Base-by-base conservation (phyloP, 2,113 vertebrate species). In the Pollimyrus isidori region DNA sequence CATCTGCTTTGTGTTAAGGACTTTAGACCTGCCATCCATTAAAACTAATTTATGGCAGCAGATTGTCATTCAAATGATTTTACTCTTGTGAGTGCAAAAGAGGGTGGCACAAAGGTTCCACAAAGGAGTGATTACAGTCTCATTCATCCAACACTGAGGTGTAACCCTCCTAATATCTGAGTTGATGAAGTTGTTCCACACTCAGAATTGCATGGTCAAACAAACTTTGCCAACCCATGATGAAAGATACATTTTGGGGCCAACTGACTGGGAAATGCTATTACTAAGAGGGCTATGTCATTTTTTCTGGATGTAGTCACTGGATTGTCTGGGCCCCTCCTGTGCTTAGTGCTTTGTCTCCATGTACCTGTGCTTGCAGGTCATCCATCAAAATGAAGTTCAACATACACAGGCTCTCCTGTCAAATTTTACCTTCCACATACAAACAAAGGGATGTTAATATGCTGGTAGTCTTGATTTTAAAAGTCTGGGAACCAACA, bases 1-100 rank as follows among this genome's bases (percentile, higher is more conserved):
- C 89, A 89, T 53, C 58, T 89, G 89, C 35, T 87, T 89, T 89
- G 62, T 53, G 89, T 89, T 89, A 87, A 46, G 85, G 13, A 53
- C 6, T 49, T 3, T 0, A 65, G 45, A n/a, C 62, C 62, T 13
- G 42, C 30, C 7, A 62, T 3, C 50, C 48, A 30, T 45, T 73
- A 10, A 6, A 9, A 19, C 39, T 62, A 42, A 80, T 80, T 87
- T 62, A 90, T 65, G 30, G 49, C 53, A 58, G 62, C 17, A 76
- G 84, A 86, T 52, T 4, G 11, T 52, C 56, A 39, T 83, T 30
- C 56, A 69, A 87, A 87, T 80, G 46, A 42, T 35, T 87, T 56
- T 87, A 30, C 45, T 87, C 23, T 90, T 89, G 26, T 11, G 17
- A 26, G 23, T 9, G 58, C 48, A 49, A n/a, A 6, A 48, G 19